A percentile compares a stretch with the other conserved stretches of the same genome.
These are phyloP conservation scores for Opisthocomus hoazin DNA, from an alignment of 2,113 vertebrate genomes.

Conservation along the genomic window DNA sequence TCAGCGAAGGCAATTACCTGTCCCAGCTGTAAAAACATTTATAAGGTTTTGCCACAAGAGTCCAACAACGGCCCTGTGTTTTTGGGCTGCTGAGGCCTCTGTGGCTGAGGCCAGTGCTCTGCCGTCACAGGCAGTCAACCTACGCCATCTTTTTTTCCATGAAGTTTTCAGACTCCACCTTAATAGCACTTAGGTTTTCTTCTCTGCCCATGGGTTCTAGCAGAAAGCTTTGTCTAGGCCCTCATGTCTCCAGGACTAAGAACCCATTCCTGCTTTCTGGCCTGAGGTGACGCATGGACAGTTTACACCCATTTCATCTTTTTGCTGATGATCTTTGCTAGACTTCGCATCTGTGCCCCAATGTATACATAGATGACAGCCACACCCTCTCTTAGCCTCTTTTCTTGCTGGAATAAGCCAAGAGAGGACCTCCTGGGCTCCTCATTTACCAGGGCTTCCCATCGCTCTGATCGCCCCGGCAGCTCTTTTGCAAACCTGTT, in stretches of 20 bases:
- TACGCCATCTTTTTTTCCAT: background rate
- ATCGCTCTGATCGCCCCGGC: background rate
- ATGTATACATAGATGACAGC: background rate
- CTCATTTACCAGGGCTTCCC: background rate
- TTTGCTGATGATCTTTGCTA: background rate
- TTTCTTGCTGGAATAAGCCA: background rate
- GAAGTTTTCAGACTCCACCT: background rate
- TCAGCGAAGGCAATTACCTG: background rate
- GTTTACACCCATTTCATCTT: background rate
- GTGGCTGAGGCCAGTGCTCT: background rate
- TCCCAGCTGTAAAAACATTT: conserved; percentile 33
- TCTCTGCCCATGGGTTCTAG: background rate
- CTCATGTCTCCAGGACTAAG: background rate
- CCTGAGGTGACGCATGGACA: background rate
- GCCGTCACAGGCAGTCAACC: background rate
- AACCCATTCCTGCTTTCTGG: background rate
- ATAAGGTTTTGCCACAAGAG: background rate
- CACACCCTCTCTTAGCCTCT: background rate
- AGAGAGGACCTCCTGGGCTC: background rate
- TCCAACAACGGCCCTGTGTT: background rate
- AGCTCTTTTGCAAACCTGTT: background rate
- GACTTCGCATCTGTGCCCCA: background rate
- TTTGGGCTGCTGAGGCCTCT: background rate
- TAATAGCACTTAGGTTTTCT: background rate
- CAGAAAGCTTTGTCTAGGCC: background rate